A percentile compares a stretch with the other conserved stretches of the same genome.
Evolutionary conservation across 2,113 vertebrate species (phyloP).

Genomic region (Muntiacus reevesi): DNA sequence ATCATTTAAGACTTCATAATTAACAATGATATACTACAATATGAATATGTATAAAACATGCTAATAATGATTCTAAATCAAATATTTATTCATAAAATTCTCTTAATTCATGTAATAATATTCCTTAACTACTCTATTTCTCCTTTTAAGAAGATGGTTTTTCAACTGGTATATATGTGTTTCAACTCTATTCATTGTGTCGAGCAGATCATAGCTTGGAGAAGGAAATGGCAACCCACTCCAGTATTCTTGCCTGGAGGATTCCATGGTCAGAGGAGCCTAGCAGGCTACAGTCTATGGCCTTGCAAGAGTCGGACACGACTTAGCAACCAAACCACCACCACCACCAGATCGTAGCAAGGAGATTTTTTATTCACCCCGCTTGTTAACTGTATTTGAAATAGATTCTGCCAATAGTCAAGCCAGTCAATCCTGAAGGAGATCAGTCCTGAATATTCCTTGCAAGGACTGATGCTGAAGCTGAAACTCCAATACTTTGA

Average conservation of each 20-base stretch:
- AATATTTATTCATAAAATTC: background rate
- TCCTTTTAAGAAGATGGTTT: background rate
- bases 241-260: background rate
- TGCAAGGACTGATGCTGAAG: background rate
- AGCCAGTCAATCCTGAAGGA: background rate
- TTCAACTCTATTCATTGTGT: background rate
- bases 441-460: background rate
- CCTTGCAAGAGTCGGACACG: rapidly evolving
- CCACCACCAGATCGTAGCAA: background rate
- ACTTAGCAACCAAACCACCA: background rate
- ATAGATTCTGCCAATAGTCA: background rate
- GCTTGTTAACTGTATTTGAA: background rate
- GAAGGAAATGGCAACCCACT: background rate
- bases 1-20: background rate
- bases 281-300: background rate
- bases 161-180: background rate
- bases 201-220: background rate
- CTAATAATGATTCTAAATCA: background rate
- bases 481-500: background rate
- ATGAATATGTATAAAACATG: background rate
- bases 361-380: background rate
- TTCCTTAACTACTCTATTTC: background rate
- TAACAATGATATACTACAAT: background rate
- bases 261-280: background rate
- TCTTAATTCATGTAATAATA: background rate